Evolutionary conservation across 2,888 invertebrate genomes (phyloP).

Genomic region (Drosophila tripunctata): DNA sequence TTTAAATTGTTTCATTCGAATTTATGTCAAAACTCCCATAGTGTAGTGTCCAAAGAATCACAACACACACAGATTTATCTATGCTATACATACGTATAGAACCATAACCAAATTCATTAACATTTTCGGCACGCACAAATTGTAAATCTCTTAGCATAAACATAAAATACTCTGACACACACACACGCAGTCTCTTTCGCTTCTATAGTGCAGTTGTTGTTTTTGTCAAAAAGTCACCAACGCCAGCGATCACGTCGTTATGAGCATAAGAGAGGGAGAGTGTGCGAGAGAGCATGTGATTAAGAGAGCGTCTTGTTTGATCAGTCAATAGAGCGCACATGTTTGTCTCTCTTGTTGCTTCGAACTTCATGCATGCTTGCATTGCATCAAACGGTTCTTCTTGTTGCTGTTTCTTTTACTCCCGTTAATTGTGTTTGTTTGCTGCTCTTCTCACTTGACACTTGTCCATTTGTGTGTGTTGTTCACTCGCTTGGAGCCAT

Average conservation of each 20-base stretch:
- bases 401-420: neutral
- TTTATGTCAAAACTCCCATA: too few species aligned
- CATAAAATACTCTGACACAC: conserved; percentile 59
- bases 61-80: conserved; percentile 4
- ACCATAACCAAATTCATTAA: conserved; percentile 73
- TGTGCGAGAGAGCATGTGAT: neutral
- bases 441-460: conserved; percentile 17
- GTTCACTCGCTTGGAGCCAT: conserved; percentile 15
- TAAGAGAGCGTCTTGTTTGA: conserved; percentile 11
- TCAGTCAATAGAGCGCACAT: conserved; percentile 1
- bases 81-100: conserved; percentile 20
- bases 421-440: neutral
- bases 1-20: too few species aligned
- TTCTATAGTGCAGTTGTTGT: conserved; percentile 8
- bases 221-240: conserved; percentile 38
- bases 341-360: conserved; percentile 4
- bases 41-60: conserved; percentile 19
- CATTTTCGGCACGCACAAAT: conserved; percentile 77
- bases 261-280: too few species aligned
- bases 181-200: too few species aligned
- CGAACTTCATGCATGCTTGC: conserved; percentile 18
- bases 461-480: conserved; percentile 27
- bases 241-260: conserved; percentile 33
- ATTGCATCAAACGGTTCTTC: neutral
- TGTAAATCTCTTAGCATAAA: conserved; percentile 76